phyloP scores from a whole-genome alignment of 2,113 vertebrate species.

The Cacatua alba region DNA sequence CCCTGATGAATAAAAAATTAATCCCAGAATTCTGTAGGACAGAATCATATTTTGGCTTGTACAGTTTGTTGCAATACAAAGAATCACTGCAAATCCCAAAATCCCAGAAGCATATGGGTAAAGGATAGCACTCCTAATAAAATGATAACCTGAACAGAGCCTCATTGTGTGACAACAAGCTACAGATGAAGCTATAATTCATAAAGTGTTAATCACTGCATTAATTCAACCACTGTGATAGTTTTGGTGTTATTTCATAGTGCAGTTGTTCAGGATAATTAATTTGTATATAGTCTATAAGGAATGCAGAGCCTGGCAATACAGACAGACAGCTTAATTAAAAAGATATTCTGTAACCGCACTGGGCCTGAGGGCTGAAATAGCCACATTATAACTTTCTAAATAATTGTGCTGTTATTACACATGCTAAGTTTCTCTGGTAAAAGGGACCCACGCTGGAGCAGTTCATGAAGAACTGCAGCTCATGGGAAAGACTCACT shows the following conservation, averaged over 20 bases:
- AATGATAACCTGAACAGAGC: not conserved
- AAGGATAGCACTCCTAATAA: not conserved
- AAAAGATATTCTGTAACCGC: not conserved
- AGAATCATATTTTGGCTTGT: not conserved
- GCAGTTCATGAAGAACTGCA: not conserved
- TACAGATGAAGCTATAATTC: not conserved
- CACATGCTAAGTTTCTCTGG: not conserved
- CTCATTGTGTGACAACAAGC: not conserved
- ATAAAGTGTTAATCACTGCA: not conserved
- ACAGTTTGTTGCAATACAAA: not conserved
- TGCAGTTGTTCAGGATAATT: not conserved
- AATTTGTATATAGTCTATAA: not conserved
- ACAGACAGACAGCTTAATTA: too few relatives aligned
- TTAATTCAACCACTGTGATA: not conserved
- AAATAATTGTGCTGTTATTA: not conserved
- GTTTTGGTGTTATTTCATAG: not conserved
- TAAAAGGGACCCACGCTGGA: not conserved
- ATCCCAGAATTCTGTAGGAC: not conserved
- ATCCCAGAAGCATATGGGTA: not conserved
- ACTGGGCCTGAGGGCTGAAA: not conserved
- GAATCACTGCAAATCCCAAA: not conserved
- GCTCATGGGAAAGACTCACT: not conserved
- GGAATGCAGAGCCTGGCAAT: not conserved
- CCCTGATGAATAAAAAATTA: not conserved
- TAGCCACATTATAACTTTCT: not conserved